Evolutionary conservation across 2,797 vertebrate genomes (phyloP).

Genomic region (Onychomys leucogaster): DNA sequence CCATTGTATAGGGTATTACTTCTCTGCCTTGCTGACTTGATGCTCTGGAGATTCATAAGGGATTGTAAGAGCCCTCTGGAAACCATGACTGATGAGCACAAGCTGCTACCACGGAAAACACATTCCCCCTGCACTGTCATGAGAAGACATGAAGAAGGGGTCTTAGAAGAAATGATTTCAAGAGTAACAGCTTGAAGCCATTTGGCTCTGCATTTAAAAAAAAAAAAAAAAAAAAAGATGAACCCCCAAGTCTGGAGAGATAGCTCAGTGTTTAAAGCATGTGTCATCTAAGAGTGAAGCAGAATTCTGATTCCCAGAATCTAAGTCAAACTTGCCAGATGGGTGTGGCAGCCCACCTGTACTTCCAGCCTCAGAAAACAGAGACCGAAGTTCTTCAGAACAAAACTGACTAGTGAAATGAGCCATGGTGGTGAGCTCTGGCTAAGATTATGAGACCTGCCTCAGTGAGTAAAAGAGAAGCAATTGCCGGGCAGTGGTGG

Average conservation of each 20-base stretch:
- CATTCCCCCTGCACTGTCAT: neutral
- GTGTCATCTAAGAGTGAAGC: neutral
- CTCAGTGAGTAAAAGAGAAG: neutral
- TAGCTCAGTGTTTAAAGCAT: neutral
- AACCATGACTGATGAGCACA: neutral
- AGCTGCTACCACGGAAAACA: neutral
- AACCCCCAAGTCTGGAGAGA: neutral
- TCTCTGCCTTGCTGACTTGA: neutral
- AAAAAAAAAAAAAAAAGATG: neutral
- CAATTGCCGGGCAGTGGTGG: too few species aligned
- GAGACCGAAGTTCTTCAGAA: neutral
- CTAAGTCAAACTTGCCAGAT: neutral
- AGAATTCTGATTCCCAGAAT: neutral
- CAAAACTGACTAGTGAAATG: neutral
- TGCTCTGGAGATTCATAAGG: neutral
- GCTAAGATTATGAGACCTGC: neutral
- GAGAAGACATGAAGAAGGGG: neutral
- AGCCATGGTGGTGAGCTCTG: neutral
- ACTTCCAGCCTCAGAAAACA: neutral
- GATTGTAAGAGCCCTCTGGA: neutral
- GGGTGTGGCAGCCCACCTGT: neutral
- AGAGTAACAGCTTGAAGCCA: neutral
- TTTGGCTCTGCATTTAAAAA: neutral
- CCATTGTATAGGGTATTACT: neutral
- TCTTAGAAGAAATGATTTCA: neutral